These are phyloP conservation scores for Patella ulyssiponensis DNA, from an alignment of 2,888 invertebrate genomes.

Conservation along the genomic window DNA sequence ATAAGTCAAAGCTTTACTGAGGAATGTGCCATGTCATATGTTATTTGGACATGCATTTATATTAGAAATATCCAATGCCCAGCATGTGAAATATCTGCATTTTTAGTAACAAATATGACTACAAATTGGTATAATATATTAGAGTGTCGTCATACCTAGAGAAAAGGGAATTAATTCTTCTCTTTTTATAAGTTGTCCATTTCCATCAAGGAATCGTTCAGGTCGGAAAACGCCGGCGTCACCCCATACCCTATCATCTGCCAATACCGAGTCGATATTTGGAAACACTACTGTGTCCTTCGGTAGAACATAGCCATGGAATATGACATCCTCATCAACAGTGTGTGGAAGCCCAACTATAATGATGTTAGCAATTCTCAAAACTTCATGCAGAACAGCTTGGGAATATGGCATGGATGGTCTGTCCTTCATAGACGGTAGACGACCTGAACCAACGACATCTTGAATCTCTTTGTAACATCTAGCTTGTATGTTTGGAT, in stretches of 20 bases:
- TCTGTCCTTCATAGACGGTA: constrained; percentile 44
- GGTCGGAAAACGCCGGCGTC: constrained; percentile 54
- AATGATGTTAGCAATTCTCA: constrained; percentile 50
- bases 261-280: constrained; percentile 50
- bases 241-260: constrained; percentile 46
- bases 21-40: no score
- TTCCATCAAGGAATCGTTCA: constrained; percentile 50
- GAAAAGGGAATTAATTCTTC: constrained; percentile 44
- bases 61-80: constrained; percentile 33
- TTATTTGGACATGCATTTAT: no score
- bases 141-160: constrained; percentile 44
- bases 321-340: constrained; percentile 46
- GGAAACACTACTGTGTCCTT: constrained; percentile 46
- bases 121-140: neutral
- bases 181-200: constrained; percentile 28
- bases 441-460: constrained; percentile 63
- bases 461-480: constrained; percentile 46
- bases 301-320: constrained; percentile 62
- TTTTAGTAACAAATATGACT: constrained; percentile 47
- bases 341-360: constrained; percentile 48
- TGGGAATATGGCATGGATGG: constrained; percentile 48
- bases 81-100: constrained; percentile 48
- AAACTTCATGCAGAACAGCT: constrained; percentile 58
- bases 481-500: constrained; percentile 76
- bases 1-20: no score